Conservation (phyloP, 2,797 vertebrate species). For the Cryptoblepharus egeriae region DNA sequence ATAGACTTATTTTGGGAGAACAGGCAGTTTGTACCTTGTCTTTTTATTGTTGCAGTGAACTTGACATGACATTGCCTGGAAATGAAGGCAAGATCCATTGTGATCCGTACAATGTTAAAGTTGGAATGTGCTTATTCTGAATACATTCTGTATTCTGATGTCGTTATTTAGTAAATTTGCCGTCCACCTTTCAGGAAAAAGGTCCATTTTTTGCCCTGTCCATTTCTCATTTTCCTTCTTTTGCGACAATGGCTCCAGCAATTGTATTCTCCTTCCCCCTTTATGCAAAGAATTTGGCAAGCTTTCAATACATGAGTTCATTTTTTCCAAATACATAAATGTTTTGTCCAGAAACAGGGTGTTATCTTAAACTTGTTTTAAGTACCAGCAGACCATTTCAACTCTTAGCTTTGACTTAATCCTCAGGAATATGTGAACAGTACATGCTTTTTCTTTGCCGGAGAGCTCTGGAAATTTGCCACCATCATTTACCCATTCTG, state of each 20-base stretch:
- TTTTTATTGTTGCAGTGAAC: background rate
- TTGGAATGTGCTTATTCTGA: background rate
- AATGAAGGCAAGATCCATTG: background rate
- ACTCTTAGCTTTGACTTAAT: background rate
- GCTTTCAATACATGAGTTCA: background rate
- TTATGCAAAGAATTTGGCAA: conserved; percentile 4
- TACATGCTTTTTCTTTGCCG: background rate
- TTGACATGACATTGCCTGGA: background rate
- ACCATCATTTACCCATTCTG: background rate
- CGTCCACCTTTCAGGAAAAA: no score
- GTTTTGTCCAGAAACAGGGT: background rate
- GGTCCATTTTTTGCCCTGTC: background rate
- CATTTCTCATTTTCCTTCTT: background rate
- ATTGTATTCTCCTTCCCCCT: no score
- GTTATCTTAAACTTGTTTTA: background rate
- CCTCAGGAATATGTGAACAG: background rate
- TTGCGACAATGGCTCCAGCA: background rate
- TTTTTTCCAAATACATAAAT: conserved; percentile 20
- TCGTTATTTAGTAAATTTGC: background rate
- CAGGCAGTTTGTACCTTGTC: background rate
- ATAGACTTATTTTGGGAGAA: conserved; percentile 8
- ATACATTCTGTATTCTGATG: background rate
- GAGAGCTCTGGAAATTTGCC: background rate
- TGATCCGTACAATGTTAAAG: background rate
- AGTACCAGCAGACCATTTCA: background rate